Base-by-base conservation (phyloP, 2,797 vertebrate species). In the Miichthys miiuy region DNA sequence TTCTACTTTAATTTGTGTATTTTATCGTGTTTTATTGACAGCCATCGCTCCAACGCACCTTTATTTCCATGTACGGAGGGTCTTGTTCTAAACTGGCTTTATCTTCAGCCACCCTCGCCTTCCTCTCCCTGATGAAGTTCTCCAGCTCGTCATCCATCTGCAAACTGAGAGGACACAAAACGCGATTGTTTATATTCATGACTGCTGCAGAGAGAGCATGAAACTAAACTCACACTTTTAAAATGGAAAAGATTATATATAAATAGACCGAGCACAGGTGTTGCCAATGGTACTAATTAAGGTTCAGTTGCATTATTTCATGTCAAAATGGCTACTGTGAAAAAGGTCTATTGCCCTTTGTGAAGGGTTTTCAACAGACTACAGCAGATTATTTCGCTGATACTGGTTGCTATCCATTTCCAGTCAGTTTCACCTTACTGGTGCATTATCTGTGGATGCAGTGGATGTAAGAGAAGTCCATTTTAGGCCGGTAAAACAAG, bases 41-140 rank as follows among this genome's bases (percentile, higher is more conserved):
- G 1, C 12, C 8, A 17, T 5, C 2, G 20, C 5, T 41, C 4
- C 58, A 75, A 48, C 72, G 1, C 90, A 97, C 97, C 96, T 93
- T 95, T 57, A 97, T 96, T 89, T 97, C 96, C 96, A 98, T 95
- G 69, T 98, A 98, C 5, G 96, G 96, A 30, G 92, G 96, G 74
- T 97, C 96, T 69, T 92, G 95, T 66, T 96, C 92, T 84, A 98
- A 83, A 56, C 93, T 92, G 79, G 95, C 96, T 88, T 95, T 97
- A 79, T 98, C 96, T 72, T 92, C 89, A 6, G 96, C 96, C 91
- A 98, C 48, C 79, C 95, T 97, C 1, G 93, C 94, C 88, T 95
- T 98, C 69, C 91, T 95, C 6, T 97, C 95, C 89, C 95, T 95
- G 94, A 98, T 94, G 90, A 97, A 97, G 60, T 93, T 91, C 44